Conservation (phyloP, 2,113 vertebrate species). For the Coregonus clupeaformis region DNA sequence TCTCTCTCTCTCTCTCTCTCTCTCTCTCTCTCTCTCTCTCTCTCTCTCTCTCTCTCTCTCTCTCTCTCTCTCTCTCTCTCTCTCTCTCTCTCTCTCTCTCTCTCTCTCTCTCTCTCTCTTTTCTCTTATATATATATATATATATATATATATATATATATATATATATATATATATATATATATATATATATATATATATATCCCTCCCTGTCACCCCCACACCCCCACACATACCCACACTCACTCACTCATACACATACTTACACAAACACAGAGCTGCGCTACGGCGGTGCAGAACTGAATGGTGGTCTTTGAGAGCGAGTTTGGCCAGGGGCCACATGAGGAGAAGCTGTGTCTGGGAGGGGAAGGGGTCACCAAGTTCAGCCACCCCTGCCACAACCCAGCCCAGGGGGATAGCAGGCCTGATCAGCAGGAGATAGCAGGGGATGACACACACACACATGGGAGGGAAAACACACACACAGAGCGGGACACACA, state of each 20-base stretch:
- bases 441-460: slow-evolving; percentile 39
- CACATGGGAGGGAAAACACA: neutral
- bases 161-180: no score
- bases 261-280: slow-evolving; percentile 13
- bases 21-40: no score
- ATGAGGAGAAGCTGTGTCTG: slow-evolving; percentile 66
- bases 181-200: no score
- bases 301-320: slow-evolving; percentile 72
- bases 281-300: slow-evolving; percentile 9
- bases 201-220: no score
- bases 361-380: slow-evolving; percentile 63
- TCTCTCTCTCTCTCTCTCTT: no score
- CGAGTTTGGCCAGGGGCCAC: slow-evolving; percentile 58
- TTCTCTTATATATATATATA: no score
- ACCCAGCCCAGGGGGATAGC: slow-evolving; percentile 19
- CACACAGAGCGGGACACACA: neutral
- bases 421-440: slow-evolving; percentile 47
- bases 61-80: no score
- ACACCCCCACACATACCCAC: slow-evolving; percentile 14
- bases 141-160: no score
- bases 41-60: neutral
- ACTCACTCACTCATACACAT: slow-evolving; percentile 4
- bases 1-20: slow-evolving; percentile 8
- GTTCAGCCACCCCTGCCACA: slow-evolving; percentile 54
- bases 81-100: no score